A percentile compares a stretch with the other conserved stretches of the same genome.
Evolutionary conservation across 2,797 vertebrate species (phyloP).

Genomic region (Pantherophis vulpinus): DNA sequence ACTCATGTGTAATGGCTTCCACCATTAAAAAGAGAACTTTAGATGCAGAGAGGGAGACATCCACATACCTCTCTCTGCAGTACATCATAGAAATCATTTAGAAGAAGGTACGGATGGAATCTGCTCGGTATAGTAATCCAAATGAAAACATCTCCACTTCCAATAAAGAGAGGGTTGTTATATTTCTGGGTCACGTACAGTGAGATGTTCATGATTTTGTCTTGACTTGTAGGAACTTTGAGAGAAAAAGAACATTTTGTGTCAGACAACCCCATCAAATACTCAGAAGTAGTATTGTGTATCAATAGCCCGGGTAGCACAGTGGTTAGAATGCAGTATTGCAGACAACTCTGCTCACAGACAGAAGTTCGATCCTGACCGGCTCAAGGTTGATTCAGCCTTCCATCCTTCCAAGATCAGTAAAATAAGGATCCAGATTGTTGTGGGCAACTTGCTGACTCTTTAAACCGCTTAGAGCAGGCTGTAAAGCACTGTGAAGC

Average conservation of each 20-base stretch:
- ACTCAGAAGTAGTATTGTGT: background rate
- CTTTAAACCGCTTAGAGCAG: too few species aligned
- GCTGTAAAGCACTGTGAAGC: too few species aligned
- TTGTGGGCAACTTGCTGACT: too few species aligned
- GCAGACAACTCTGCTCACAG: background rate
- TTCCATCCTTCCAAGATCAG: background rate
- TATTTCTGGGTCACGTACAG: background rate
- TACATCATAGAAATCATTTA: background rate
- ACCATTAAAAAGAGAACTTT: background rate
- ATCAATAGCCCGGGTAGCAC: background rate
- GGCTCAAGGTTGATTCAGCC: background rate
- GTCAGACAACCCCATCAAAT: background rate
- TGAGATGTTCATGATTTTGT: background rate
- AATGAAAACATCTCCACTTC: background rate
- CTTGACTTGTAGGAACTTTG: background rate
- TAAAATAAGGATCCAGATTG: too few species aligned
- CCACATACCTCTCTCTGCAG: background rate
- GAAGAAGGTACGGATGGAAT: background rate
- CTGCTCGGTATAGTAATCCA: background rate
- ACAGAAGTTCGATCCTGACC: background rate
- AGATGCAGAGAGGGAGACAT: background rate
- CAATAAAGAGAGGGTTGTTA: background rate
- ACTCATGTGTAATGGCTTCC: background rate
- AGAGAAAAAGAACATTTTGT: background rate
- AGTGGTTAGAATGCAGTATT: background rate